These are phyloP conservation scores for Tetrao urogallus DNA, from an alignment of 2,113 vertebrate species.

Conservation along the genomic window DNA sequence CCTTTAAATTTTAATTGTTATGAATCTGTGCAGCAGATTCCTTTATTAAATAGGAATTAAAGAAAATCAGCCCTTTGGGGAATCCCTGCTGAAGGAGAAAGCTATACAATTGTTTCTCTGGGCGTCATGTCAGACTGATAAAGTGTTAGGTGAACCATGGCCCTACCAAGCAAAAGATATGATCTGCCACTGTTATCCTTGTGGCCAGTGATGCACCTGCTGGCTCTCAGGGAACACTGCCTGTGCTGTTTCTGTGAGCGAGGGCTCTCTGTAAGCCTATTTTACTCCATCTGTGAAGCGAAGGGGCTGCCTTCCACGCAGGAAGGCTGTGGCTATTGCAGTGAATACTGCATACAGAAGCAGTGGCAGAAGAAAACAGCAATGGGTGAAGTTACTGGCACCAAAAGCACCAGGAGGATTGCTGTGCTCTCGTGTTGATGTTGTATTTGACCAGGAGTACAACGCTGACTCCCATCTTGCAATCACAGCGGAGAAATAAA, in stretches of 20 bases:
- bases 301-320: conserved; percentile 33
- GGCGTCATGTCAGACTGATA: conserved; percentile 35
- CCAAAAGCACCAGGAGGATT: conserved; percentile 12
- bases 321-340: conserved; percentile 61
- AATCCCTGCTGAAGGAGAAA: not conserved
- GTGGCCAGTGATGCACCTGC: conserved; percentile 65
- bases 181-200: not conserved
- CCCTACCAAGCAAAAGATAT: not conserved
- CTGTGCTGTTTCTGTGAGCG: conserved; percentile 9
- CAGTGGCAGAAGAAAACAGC: conserved; percentile 32
- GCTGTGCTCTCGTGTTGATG: conserved; percentile 3
- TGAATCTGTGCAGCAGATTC: not conserved
- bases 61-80: not conserved
- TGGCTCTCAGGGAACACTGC: conserved; percentile 16
- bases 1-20: not conserved
- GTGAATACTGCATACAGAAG: conserved; percentile 66
- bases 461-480: conserved; percentile 30
- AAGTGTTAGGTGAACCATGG: conserved; percentile 22
- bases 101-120: not conserved
- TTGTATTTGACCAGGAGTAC: conserved; percentile 20
- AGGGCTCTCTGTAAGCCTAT: conserved; percentile 14
- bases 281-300: conserved; percentile 14
- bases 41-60: not conserved
- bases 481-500: conserved; percentile 29
- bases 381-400: conserved; percentile 60